Conservation (phyloP, 1,140 invertebrate genomes). For the Steinernema khuongi region DNA sequence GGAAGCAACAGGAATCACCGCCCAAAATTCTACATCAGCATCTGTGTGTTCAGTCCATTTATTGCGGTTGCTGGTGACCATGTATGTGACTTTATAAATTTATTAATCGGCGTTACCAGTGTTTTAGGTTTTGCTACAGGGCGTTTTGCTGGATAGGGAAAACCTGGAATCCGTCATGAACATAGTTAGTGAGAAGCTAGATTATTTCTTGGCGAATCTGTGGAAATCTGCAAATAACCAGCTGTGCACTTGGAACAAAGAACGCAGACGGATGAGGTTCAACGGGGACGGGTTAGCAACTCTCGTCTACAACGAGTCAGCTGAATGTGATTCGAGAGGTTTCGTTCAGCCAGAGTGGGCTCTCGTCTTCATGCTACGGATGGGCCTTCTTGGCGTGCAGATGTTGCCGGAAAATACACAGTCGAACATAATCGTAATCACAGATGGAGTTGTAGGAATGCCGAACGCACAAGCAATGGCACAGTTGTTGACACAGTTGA, state of each 20-base stretch:
- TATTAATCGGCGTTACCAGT: slow-evolving; percentile 22
- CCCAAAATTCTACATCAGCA: slow-evolving; percentile 72
- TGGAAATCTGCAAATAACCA: slow-evolving; percentile 1
- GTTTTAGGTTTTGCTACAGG: slow-evolving; percentile 69
- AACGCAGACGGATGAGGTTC: background rate
- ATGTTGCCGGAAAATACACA: slow-evolving; percentile 73
- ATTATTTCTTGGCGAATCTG: slow-evolving; percentile 25
- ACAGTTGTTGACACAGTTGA: slow-evolving; percentile 70
- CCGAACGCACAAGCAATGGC: slow-evolving; percentile 72
- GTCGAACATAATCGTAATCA: slow-evolving; percentile 73
- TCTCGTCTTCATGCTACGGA: slow-evolving; percentile 74
- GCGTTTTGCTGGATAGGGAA: slow-evolving; percentile 66
- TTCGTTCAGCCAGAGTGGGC: slow-evolving; percentile 68
- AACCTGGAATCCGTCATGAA: slow-evolving; percentile 67
- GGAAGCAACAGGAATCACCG: slow-evolving; percentile 67
- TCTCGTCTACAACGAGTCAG: slow-evolving; percentile 14
- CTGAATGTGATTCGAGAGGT: slow-evolving; percentile 24
- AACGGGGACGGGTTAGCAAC: background rate
- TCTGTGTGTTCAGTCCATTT: slow-evolving; percentile 75
- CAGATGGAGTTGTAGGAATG: slow-evolving; percentile 74
- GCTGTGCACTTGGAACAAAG: background rate
- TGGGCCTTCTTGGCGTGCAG: slow-evolving; percentile 73
- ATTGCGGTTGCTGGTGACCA: slow-evolving; percentile 66
- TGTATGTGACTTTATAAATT: slow-evolving; percentile 64
- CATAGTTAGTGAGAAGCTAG: slow-evolving; percentile 61